Evolutionary conservation across 2,888 invertebrate species (phyloP).

Genomic region (Syrphus vitripennis): DNA sequence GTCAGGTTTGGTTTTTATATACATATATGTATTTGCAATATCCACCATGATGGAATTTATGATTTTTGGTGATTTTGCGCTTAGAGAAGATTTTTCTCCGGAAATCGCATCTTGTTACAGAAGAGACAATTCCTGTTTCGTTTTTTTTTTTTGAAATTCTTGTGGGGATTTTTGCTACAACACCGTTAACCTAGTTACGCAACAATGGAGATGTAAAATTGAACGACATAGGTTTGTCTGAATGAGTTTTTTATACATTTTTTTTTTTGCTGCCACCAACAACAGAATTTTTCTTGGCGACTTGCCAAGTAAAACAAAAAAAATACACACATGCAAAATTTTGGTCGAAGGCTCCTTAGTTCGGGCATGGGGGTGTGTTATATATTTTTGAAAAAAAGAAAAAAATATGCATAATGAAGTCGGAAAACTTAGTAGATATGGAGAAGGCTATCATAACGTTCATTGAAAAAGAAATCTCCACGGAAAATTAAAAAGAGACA

Average conservation of each 20-base stretch:
- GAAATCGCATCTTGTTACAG: constrained; percentile 21
- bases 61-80: constrained; percentile 68
- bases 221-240: constrained; percentile 15
- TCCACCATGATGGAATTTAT: constrained; percentile 39
- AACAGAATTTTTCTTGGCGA: constrained; percentile 43
- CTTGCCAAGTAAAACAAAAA: constrained; percentile 53
- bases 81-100: constrained; percentile 28
- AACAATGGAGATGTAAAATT: constrained; percentile 50
- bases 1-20: too few species aligned
- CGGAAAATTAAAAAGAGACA: too few species aligned
- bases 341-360: background rate
- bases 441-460: background rate
- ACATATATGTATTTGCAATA: too few species aligned
- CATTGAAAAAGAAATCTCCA: too few species aligned
- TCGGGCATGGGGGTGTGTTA: too few species aligned
- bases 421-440: background rate
- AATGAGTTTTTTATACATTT: background rate
- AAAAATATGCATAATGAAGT: background rate
- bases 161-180: constrained; percentile 21
- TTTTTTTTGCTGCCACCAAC: background rate
- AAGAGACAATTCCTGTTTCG: background rate
- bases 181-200: constrained; percentile 67
- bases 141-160: background rate
- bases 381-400: background rate
- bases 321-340: background rate